Evolutionary conservation across 2,888 invertebrate genomes (phyloP).

Genomic region (Escarpia spicata): DNA sequence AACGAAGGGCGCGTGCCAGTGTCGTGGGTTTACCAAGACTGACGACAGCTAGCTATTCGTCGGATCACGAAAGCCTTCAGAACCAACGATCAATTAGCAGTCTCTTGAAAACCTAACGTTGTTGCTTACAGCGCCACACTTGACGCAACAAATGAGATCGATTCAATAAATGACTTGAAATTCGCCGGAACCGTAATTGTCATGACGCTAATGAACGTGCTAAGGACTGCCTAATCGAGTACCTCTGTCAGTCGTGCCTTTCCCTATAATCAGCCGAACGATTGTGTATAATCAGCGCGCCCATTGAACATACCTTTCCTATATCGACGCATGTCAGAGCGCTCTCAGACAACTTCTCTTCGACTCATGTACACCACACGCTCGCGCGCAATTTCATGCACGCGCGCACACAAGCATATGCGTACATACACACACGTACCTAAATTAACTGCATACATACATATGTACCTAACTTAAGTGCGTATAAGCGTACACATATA

Average conservation of each 20-base stretch:
- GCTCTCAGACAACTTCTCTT: not conserved
- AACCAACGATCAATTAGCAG: not conserved
- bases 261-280: not conserved
- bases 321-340: too few species aligned
- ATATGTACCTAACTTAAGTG: too few species aligned
- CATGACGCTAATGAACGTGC: not conserved
- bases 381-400: not conserved
- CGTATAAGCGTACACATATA: not conserved
- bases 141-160: not conserved
- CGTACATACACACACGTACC: not conserved
- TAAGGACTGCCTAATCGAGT: not conserved
- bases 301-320: not conserved
- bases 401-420: not conserved
- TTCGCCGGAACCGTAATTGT: not conserved
- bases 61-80: not conserved
- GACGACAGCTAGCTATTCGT: not conserved
- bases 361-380: not conserved
- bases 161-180: not conserved
- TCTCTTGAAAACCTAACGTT: not conserved
- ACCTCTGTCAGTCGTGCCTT: not conserved
- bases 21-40: not conserved
- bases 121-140: not conserved
- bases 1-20: not conserved
- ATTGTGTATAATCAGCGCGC: conserved; percentile 6
- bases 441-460: too few species aligned